phyloP scores from a whole-genome alignment of 1,140 invertebrate species.

The Temnothorax longispinosus region DNA sequence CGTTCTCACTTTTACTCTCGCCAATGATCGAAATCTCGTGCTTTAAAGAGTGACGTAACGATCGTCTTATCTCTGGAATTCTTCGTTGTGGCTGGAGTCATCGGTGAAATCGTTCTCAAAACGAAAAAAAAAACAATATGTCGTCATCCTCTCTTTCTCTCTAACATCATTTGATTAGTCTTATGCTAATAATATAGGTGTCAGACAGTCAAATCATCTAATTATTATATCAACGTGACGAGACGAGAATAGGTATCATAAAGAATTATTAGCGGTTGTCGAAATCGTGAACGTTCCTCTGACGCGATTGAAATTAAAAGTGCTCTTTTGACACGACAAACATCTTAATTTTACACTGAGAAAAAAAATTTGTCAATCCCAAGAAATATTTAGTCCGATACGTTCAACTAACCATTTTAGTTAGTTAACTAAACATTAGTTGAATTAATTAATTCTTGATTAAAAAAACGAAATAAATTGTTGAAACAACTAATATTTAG shows the following conservation, averaged over 20 bases:
- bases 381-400: no score
- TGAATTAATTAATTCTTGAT: no score
- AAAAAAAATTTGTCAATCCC: no score
- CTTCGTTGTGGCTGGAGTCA: neutral
- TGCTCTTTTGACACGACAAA: neutral
- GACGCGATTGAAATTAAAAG: neutral
- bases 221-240: constrained; percentile 8
- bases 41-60: constrained; percentile 37
- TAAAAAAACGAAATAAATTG: no score
- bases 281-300: neutral
- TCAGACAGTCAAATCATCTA: neutral
- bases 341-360: neutral
- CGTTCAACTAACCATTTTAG: no score
- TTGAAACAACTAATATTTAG: no score
- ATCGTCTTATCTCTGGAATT: constrained; percentile 24
- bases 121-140: neutral
- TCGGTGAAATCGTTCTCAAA: constrained; percentile 38
- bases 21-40: constrained; percentile 18
- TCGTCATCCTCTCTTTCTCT: neutral
- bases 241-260: neutral
- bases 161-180: neutral
- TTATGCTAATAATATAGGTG: neutral
- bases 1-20: constrained; percentile 40
- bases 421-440: no score
- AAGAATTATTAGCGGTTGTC: neutral